Evolutionary conservation across 2,888 invertebrate species (phyloP).

Genomic region (Scaptodrosophila latifasciaeformis): DNA sequence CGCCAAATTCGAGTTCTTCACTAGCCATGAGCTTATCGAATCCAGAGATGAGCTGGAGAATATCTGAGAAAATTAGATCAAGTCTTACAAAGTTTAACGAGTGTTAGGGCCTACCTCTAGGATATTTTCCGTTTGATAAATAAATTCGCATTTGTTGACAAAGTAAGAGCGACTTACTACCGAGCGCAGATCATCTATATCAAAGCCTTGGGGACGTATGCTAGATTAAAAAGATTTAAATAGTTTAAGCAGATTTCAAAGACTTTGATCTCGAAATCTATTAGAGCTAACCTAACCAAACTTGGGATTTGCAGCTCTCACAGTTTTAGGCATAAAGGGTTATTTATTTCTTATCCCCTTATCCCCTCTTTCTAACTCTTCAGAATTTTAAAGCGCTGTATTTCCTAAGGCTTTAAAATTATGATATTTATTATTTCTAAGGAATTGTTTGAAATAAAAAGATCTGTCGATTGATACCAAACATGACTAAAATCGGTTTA

Average conservation of each 20-base stretch:
- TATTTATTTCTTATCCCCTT: slow-evolving; percentile 27
- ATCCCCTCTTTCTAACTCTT: slow-evolving; percentile 31
- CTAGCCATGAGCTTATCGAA: slow-evolving; percentile 29
- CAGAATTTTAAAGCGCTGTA: slow-evolving; percentile 18
- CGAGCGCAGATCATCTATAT: slow-evolving; percentile 36
- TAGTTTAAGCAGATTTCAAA: neutral
- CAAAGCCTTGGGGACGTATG: slow-evolving; percentile 47
- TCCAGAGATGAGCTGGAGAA: slow-evolving; percentile 28
- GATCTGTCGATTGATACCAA: no score
- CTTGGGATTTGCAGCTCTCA: neutral
- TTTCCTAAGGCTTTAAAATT: no score
- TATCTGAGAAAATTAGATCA: slow-evolving; percentile 1
- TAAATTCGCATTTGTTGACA: slow-evolving; percentile 24
- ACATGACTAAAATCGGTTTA: no score
- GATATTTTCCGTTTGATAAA: slow-evolving; percentile 35
- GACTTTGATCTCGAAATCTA: neutral
- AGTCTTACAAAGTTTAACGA: neutral
- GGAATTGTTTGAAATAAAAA: no score
- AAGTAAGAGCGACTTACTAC: slow-evolving; percentile 20
- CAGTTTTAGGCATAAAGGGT: neutral
- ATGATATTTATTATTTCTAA: no score
- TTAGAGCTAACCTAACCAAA: neutral
- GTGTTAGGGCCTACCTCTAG: slow-evolving; percentile 25
- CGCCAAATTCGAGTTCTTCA: slow-evolving; percentile 42
- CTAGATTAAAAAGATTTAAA: neutral